phyloP scores from a whole-genome alignment of 1,140 invertebrate genomes.

The Formica selysi region DNA sequence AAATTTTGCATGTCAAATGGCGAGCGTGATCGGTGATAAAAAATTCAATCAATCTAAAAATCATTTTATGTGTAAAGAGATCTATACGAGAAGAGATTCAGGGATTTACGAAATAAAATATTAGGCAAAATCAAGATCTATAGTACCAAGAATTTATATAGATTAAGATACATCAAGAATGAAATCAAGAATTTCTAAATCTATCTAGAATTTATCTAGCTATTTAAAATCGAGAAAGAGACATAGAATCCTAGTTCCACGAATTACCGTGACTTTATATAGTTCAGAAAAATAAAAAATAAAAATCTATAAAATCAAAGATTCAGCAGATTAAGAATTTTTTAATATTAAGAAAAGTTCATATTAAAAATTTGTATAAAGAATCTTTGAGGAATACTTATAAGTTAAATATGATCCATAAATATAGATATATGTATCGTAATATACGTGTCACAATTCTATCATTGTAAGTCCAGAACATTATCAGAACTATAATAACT shows the following conservation, averaged over 20 bases:
- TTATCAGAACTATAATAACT: background rate
- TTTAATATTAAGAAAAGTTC: background rate
- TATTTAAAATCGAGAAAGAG: background rate
- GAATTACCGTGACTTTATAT: background rate
- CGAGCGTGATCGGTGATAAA: background rate
- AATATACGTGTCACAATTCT: background rate
- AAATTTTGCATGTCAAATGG: constrained; percentile 6
- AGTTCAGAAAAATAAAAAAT: constrained; percentile 7
- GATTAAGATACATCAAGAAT: background rate
- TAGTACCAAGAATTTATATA: constrained; percentile 8
- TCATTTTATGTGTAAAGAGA: background rate
- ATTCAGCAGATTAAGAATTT: background rate
- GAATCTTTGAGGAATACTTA: background rate
- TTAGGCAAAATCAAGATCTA: constrained; percentile 8
- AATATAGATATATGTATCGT: background rate
- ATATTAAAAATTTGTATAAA: background rate
- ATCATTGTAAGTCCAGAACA: background rate
- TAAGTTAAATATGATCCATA: background rate
- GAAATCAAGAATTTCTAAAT: constrained; percentile 6
- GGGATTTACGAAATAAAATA: constrained; percentile 2
- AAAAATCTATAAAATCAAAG: background rate
- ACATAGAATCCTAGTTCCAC: background rate
- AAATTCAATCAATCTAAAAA: background rate
- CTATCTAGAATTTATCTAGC: background rate
- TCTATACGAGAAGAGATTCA: background rate